These are phyloP conservation scores for Sepioteuthis lessoniana DNA, from an alignment of 2,888 invertebrate species.

Conservation along the genomic window DNA sequence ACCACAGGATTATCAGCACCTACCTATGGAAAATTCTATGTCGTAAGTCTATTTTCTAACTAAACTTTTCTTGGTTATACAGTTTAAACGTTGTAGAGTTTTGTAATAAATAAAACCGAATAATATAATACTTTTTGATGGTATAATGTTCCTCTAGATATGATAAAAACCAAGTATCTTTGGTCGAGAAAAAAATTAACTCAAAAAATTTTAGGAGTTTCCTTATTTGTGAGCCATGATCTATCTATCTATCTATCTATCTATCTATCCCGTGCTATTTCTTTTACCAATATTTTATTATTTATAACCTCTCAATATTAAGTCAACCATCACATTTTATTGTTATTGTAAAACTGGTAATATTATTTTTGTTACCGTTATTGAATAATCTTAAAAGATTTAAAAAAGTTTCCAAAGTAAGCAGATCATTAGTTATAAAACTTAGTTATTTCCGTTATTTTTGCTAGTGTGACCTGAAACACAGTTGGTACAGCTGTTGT, in stretches of 20 bases:
- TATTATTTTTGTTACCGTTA: background rate
- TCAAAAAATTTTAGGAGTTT: no score
- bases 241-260: background rate
- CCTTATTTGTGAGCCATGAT: no score
- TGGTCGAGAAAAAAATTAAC: no score
- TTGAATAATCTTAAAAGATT: background rate
- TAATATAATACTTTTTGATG: no score
- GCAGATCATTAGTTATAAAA: background rate
- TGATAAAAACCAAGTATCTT: no score
- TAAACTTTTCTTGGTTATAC: no score
- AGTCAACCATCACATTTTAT: background rate
- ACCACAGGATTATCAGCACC: no score
- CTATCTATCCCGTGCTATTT: background rate
- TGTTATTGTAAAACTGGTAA: background rate
- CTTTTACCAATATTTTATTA: background rate
- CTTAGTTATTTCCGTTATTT: background rate
- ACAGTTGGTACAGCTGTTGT: background rate
- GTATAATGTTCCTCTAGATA: no score
- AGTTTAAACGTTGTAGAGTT: no score
- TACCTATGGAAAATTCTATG: no score
- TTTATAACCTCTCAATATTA: background rate
- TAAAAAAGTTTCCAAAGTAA: background rate
- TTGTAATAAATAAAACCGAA: no score
- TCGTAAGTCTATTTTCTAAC: no score
- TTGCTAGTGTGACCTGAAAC: background rate